phyloP scores from a whole-genome alignment of 1,140 invertebrate species.

The Cyrtorhinus lividipennis region DNA sequence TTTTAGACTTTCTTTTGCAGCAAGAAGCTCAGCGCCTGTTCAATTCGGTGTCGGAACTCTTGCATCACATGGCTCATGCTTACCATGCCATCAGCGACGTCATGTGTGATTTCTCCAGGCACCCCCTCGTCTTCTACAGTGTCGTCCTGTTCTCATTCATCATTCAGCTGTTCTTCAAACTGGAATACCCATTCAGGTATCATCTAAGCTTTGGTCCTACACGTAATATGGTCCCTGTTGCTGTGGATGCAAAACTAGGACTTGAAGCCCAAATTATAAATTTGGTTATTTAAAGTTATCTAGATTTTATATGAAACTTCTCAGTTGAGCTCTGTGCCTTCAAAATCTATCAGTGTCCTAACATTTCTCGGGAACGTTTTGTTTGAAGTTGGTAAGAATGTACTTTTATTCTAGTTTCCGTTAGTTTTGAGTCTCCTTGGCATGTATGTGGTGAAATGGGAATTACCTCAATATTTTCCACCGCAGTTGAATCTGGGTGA shows the following conservation, averaged over 20 bases:
- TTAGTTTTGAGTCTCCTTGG: no score
- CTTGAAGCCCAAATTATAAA: no score
- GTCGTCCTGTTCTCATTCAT: conserved; percentile 55
- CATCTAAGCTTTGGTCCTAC: conserved; percentile 35
- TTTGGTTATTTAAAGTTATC: no score
- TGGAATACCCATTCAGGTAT: conserved; percentile 49
- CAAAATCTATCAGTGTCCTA: no score
- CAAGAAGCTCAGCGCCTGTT: conserved; percentile 45
- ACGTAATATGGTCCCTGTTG: no score
- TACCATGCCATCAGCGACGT: conserved; percentile 79
- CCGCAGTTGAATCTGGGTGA: not conserved
- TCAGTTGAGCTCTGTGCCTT: no score
- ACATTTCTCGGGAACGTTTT: no score
- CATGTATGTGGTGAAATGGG: no score
- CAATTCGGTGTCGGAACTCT: conserved; percentile 54
- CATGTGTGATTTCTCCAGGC: conserved; percentile 50
- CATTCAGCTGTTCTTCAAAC: conserved; percentile 44
- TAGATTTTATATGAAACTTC: no score
- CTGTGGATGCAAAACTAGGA: no score
- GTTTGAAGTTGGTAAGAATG: no score
- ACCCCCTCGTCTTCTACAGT: conserved; percentile 53
- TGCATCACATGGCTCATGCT: conserved; percentile 73
- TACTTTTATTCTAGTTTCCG: no score
- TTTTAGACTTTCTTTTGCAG: conserved; percentile 29
- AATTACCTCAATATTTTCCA: not conserved